These are phyloP conservation scores for Syngnathus typhle DNA, from an alignment of 2,113 vertebrate genomes.

Conservation along the genomic window DNA sequence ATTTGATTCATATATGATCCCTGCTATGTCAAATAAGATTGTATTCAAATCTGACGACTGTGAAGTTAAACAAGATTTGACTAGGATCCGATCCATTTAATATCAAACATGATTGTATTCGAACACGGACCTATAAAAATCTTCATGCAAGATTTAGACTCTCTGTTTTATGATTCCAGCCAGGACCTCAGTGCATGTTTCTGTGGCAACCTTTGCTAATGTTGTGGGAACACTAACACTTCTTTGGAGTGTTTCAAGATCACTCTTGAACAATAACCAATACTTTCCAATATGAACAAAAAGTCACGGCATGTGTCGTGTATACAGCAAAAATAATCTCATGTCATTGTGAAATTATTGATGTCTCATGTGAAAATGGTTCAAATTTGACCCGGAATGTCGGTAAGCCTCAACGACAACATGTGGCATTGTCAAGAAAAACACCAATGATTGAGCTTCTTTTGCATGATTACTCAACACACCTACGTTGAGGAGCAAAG, in stretches of 20 bases:
- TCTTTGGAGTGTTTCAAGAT: background rate
- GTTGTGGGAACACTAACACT: background rate
- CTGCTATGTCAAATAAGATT: no score
- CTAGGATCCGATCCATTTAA: no score
- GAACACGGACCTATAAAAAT: background rate
- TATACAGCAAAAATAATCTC: no score
- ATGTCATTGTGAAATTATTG: background rate
- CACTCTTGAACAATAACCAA: background rate
- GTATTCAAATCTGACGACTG: no score
- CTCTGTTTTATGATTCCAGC: background rate
- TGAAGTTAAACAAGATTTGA: no score
- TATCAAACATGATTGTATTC: no score
- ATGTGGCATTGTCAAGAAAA: background rate
- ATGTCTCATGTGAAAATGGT: background rate
- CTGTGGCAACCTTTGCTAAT: background rate
- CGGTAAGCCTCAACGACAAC: background rate
- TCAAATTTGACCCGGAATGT: background rate
- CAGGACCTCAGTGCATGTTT: background rate
- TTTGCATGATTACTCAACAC: background rate
- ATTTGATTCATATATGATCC: no score
- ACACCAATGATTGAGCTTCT: no score
- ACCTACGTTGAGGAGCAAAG: background rate
- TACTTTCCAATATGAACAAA: no score
- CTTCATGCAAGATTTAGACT: no score
- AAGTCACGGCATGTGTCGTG: no score